These are phyloP conservation scores for Oreotragus oreotragus DNA, from an alignment of 2,113 vertebrate genomes.

Conservation along the genomic window DNA sequence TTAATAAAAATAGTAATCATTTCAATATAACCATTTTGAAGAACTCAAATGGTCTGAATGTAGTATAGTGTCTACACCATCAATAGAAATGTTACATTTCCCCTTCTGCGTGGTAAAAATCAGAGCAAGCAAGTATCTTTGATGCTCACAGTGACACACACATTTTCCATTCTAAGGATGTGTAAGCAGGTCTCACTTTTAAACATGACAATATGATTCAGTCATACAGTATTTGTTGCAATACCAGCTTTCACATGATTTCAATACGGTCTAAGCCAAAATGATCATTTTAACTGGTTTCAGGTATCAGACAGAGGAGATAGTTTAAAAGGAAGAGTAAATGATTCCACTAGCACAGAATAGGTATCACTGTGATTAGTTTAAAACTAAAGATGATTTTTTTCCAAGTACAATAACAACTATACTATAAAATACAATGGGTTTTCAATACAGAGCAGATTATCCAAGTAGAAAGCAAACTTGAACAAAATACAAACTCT, in stretches of 20 bases:
- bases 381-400: not conserved
- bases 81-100: not conserved
- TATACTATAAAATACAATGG: slow-evolving; percentile 24
- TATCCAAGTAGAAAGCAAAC: slow-evolving; percentile 24
- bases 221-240: slow-evolving; percentile 24
- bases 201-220: not conserved
- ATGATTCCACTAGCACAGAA: not conserved
- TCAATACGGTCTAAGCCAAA: not conserved
- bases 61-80: not conserved
- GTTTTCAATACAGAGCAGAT: slow-evolving; percentile 48
- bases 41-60: not conserved
- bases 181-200: not conserved
- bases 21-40: slow-evolving; percentile 32
- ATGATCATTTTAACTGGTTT: not conserved
- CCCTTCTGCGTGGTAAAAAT: not conserved
- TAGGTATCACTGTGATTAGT: not conserved
- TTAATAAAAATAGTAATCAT: slow-evolving; percentile 49
- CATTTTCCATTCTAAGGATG: not conserved
- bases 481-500: slow-evolving; percentile 47
- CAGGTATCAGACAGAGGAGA: not conserved
- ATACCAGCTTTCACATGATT: slow-evolving; percentile 40
- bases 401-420: slow-evolving; percentile 31
- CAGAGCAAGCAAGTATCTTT: not conserved
- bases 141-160: not conserved
- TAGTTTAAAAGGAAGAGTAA: not conserved